These are phyloP conservation scores for Psophia crepitans DNA, from an alignment of 2,113 vertebrate species.

Conservation along the genomic window DNA sequence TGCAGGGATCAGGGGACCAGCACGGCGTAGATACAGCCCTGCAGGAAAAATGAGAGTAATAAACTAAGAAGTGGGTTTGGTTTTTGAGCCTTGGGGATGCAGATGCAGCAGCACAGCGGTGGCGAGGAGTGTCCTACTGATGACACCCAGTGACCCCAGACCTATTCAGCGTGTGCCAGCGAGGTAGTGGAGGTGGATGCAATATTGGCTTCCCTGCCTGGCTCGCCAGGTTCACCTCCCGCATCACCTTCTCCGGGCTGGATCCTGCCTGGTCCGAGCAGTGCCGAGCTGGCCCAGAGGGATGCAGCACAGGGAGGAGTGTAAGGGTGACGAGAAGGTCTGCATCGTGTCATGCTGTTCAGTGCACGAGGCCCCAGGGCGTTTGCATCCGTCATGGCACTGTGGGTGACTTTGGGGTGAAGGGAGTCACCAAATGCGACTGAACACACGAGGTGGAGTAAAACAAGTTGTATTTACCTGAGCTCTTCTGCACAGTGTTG, in stretches of 20 bases:
- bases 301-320: rapidly evolving
- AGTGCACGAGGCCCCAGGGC: rapidly evolving
- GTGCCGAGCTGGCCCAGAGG: not conserved
- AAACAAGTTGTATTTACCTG: not conserved
- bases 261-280: not conserved
- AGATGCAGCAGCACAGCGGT: not conserved
- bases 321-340: not conserved
- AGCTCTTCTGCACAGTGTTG: not conserved
- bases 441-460: not conserved
- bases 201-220: not conserved
- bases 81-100: not conserved
- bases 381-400: not conserved
- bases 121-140: not conserved
- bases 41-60: not conserved
- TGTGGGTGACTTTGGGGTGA: not conserved
- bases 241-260: not conserved
- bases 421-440: rapidly evolving
- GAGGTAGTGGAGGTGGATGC: not conserved
- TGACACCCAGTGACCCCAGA: not conserved
- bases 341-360: not conserved
- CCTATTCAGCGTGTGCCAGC: rapidly evolving
- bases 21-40: not conserved
- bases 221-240: not conserved
- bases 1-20: not conserved
- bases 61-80: not conserved